Conservation (phyloP, 2,888 invertebrate genomes). For the Drosophila yooni region DNA sequence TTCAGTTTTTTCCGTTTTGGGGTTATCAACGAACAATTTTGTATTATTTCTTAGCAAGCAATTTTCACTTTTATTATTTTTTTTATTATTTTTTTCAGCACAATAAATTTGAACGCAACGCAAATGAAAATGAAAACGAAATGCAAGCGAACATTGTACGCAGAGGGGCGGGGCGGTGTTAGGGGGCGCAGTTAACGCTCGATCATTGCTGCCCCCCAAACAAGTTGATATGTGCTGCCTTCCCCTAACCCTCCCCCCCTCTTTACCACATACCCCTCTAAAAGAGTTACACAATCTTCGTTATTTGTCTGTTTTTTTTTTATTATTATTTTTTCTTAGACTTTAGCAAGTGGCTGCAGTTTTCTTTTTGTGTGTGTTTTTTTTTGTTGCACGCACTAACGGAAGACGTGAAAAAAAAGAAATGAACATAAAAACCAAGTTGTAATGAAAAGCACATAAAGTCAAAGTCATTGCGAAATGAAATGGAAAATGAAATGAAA, state of each 20-base stretch:
- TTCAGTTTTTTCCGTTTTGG: conserved; percentile 21
- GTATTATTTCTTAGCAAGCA: conserved; percentile 31
- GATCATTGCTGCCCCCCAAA: conserved; percentile 2
- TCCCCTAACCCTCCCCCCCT: too few relatives aligned
- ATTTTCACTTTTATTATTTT: conserved; percentile 74
- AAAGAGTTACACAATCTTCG: conserved; percentile 53
- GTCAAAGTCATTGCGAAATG: conserved; percentile 58
- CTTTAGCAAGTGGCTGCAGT: conserved; percentile 36
- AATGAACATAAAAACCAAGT: conserved; percentile 2
- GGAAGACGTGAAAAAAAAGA: conserved; percentile 44
- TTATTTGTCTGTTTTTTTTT: conserved; percentile 11
- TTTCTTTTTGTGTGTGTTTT: conserved; percentile 7
- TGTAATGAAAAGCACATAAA: conserved; percentile 32
- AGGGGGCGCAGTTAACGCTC: conserved; percentile 5
- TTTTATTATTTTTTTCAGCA: conserved; percentile 16
- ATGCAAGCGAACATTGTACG: conserved; percentile 58
- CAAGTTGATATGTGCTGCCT: conserved; percentile 24
- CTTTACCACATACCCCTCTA: not conserved
- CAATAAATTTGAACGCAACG: conserved; percentile 66
- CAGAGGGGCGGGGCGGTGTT: not conserved
- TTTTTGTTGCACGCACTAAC: conserved; percentile 52
- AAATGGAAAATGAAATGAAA: conserved; percentile 40
- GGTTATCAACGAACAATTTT: conserved; percentile 54
- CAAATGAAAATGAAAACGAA: conserved; percentile 52
- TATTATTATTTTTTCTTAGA: conserved; percentile 6